A percentile compares a stretch with the other conserved stretches of the same genome.
Conservation (phyloP, 2,888 invertebrate genomes). For the Hydrotaea diabolus region DNA sequence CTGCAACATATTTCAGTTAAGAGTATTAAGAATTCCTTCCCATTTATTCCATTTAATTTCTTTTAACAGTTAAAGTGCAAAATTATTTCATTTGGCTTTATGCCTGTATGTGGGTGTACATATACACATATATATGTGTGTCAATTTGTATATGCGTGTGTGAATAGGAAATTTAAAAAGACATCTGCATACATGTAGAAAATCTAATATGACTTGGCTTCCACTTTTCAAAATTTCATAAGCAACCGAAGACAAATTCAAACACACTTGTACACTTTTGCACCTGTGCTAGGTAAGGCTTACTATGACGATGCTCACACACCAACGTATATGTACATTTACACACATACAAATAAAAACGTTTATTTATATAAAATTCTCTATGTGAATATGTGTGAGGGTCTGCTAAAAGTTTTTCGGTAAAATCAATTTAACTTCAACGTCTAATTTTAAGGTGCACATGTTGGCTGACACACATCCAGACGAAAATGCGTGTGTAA, state of each 20-base stretch:
- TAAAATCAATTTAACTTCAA: constrained; percentile 42
- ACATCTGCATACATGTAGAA: constrained; percentile 20
- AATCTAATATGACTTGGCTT: constrained; percentile 35
- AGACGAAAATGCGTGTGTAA: not conserved
- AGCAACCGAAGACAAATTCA: constrained; percentile 16
- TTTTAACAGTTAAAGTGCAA: constrained; percentile 17
- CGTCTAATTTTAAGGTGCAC: constrained; percentile 4
- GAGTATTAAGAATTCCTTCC: not conserved
- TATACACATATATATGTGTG: too few relatives aligned
- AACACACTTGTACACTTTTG: not conserved
- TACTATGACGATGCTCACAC: not conserved
- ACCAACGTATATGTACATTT: too few relatives aligned
- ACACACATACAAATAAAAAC: too few relatives aligned
- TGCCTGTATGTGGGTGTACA: too few relatives aligned
- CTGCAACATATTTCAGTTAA: too few relatives aligned
- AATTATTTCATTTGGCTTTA: not conserved
- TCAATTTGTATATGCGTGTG: not conserved
- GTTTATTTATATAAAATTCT: too few relatives aligned
- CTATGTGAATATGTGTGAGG: not conserved
- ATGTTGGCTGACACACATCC: not conserved
- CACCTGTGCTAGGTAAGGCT: constrained; percentile 14
- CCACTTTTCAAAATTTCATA: constrained; percentile 27
- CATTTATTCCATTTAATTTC: not conserved
- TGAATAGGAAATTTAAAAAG: constrained; percentile 7
- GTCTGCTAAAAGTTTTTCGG: not conserved